phyloP scores from a whole-genome alignment of 2,888 invertebrate species.

The Oligia strigilis region DNA sequence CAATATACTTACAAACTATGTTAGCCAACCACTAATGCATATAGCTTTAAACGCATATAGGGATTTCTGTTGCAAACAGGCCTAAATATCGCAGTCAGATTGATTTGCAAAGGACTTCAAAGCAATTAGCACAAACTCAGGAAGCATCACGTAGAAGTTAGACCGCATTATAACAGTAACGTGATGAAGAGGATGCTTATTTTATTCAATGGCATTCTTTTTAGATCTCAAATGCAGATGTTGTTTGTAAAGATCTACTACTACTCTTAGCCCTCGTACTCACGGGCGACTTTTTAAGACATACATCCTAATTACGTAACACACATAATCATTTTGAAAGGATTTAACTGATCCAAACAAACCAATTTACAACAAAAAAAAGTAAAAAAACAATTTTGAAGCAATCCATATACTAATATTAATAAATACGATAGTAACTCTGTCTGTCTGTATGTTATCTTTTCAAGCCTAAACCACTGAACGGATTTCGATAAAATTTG shows the following conservation, averaged over 20 bases:
- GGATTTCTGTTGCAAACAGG: background rate
- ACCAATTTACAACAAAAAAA: too few relatives aligned
- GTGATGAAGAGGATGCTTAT: background rate
- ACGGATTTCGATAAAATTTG: too few relatives aligned
- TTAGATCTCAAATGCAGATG: constrained; percentile 19
- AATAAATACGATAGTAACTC: too few relatives aligned
- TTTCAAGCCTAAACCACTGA: too few relatives aligned
- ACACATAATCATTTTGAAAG: background rate
- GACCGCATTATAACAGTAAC: constrained; percentile 3
- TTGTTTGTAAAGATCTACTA: constrained; percentile 10
- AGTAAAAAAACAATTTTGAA: too few relatives aligned
- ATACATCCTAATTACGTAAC: background rate
- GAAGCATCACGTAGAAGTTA: background rate
- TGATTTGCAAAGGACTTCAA: background rate
- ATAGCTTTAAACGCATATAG: background rate
- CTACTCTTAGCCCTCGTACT: background rate
- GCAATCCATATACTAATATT: too few relatives aligned
- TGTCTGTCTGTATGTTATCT: too few relatives aligned
- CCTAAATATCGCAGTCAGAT: background rate
- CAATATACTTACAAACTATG: too few relatives aligned
- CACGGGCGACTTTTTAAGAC: background rate
- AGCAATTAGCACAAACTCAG: background rate
- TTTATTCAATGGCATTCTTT: constrained; percentile 30
- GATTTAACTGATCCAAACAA: background rate
- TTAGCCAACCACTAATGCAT: background rate